These are phyloP conservation scores for Portevinia maculata DNA, from an alignment of 2,888 invertebrate genomes.

Conservation along the genomic window DNA sequence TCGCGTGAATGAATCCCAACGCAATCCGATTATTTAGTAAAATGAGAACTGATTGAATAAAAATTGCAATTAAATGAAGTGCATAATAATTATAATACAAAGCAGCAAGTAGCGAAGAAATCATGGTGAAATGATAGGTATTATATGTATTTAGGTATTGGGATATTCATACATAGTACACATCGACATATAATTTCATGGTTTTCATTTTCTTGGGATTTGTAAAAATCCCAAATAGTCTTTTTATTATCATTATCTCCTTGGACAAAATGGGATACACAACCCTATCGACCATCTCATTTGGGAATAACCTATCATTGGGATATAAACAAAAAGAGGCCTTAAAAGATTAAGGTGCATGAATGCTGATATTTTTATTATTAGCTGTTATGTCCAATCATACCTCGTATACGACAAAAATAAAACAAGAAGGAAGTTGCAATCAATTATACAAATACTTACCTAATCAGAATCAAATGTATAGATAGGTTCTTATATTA, in stretches of 20 bases:
- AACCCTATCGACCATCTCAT: slow-evolving; percentile 44
- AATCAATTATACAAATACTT: slow-evolving; percentile 18
- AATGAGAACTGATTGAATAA: too few species aligned
- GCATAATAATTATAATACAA: too few species aligned
- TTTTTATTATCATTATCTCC: slow-evolving; percentile 71
- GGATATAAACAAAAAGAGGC: slow-evolving; percentile 60
- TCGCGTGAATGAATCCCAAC: too few species aligned
- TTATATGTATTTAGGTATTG: too few species aligned
- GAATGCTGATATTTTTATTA: slow-evolving; percentile 45
- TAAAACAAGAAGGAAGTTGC: neutral
- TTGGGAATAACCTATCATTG: slow-evolving; percentile 53
- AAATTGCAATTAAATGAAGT: too few species aligned
- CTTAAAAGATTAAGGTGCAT: slow-evolving; percentile 60
- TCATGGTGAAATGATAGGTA: too few species aligned
- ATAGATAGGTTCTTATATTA: too few species aligned
- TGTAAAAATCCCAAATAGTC: slow-evolving; percentile 66
- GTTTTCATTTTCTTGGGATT: slow-evolving; percentile 72
- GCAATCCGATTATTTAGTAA: too few species aligned
- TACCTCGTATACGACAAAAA: neutral
- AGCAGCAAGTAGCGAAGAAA: too few species aligned
- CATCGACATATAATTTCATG: slow-evolving; percentile 32
- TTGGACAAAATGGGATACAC: slow-evolving; percentile 36
- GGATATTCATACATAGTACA: neutral
- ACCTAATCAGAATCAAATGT: neutral
- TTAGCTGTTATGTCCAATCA: slow-evolving; percentile 7